Conservation (phyloP, 2,113 vertebrate species). For the Mus spicilegus region DNA sequence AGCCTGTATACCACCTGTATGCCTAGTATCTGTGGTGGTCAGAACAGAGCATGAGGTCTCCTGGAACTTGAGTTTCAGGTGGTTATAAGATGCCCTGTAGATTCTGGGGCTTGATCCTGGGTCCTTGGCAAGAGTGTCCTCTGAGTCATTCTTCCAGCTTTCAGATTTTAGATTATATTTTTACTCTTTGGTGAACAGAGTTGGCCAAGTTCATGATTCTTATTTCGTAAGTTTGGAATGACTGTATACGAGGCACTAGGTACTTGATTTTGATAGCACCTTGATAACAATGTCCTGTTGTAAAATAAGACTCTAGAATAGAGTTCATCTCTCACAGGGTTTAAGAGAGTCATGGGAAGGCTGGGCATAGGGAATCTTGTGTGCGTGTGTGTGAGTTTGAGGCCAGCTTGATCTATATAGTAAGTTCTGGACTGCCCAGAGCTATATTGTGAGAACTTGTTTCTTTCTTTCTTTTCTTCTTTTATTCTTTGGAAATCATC, state of each 20-base stretch:
- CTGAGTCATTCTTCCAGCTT: constrained; percentile 21
- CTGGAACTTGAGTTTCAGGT: neutral
- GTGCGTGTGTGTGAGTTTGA: neutral
- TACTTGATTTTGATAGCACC: constrained; percentile 15
- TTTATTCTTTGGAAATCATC: neutral
- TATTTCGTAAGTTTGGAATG: neutral
- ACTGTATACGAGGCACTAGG: neutral
- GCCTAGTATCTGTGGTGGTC: neutral
- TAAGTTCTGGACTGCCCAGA: neutral
- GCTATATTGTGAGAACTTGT: neutral
- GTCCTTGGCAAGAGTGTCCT: neutral
- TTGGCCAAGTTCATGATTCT: constrained; percentile 25
- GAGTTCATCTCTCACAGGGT: constrained; percentile 24
- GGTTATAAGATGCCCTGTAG: neutral
- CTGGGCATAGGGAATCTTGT: neutral
- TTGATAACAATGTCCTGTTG: constrained; percentile 41
- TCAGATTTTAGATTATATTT: constrained; percentile 48
- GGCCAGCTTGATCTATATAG: neutral
- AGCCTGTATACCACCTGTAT: neutral
- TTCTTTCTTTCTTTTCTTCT: neutral
- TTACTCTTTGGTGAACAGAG: neutral
- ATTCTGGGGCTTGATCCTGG: neutral
- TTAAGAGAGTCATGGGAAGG: neutral
- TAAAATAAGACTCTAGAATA: constrained; percentile 51
- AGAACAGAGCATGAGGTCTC: neutral